Percentiles rank a stretch among this genome's conserved stretches.
Conservation (phyloP, 1,140 invertebrate species). For the Helicoverpa armigera region DNA sequence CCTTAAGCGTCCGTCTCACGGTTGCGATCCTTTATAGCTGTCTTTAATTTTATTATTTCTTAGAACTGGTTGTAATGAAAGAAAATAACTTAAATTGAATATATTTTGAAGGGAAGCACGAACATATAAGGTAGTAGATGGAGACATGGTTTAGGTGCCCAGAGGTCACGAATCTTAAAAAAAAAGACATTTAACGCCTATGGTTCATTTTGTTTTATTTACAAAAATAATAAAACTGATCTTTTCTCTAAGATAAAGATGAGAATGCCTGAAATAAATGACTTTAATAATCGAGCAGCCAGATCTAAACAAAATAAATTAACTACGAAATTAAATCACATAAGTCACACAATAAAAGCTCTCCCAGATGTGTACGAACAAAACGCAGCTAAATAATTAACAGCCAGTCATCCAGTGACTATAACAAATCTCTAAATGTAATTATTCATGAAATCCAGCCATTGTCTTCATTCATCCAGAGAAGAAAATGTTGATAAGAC, state of each 20-base stretch:
- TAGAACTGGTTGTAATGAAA: not conserved
- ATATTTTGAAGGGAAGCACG: too few relatives aligned
- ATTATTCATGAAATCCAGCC: conserved; percentile 70
- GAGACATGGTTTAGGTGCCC: too few relatives aligned
- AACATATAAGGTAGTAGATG: too few relatives aligned
- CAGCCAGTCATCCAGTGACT: conserved; percentile 49
- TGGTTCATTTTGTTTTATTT: too few relatives aligned
- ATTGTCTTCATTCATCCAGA: conserved; percentile 64
- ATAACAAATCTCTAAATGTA: conserved; percentile 59
- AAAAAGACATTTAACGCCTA: too few relatives aligned
- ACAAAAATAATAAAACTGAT: too few relatives aligned
- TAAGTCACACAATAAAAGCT: not conserved
- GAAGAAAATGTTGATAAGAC: conserved; percentile 69
- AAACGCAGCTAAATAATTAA: conserved; percentile 40
- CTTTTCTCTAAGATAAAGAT: too few relatives aligned
- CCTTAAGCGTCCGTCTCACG: not conserved
- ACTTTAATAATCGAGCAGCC: too few relatives aligned
- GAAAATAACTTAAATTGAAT: not conserved
- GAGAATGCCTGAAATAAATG: too few relatives aligned
- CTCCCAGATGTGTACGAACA: not conserved
- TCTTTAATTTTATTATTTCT: conserved; percentile 3
- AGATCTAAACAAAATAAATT: not conserved
- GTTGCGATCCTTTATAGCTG: not conserved
- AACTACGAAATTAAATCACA: not conserved
- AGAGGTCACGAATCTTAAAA: too few relatives aligned